Percentiles rank a stretch among this genome's conserved stretches.
phyloP scores from a whole-genome alignment of 2,797 vertebrate species.

The Semotilus atromaculatus region DNA sequence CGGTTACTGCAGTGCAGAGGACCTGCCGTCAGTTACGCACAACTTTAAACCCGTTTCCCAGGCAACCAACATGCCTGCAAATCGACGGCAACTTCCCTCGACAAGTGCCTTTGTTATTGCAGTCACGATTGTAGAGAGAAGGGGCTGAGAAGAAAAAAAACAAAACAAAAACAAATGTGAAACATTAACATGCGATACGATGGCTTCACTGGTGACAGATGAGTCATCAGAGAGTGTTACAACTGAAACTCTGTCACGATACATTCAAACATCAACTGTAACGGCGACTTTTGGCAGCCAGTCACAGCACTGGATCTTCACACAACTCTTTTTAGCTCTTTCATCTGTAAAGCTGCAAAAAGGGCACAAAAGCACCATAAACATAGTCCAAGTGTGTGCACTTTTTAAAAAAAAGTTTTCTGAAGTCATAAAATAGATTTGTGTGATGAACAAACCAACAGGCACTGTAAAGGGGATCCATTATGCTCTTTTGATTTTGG shows the following conservation, averaged over 20 bases:
- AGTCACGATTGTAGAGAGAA: constrained; percentile 76
- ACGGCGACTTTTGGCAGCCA: background rate
- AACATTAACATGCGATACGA: constrained; percentile 42
- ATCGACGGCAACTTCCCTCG: constrained; percentile 79
- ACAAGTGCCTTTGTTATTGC: constrained; percentile 81
- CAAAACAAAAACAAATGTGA: constrained; percentile 31
- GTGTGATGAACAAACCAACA: background rate
- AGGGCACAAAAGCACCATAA: background rate
- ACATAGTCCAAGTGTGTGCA: background rate
- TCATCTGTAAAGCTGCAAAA: background rate
- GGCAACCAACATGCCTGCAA: constrained; percentile 84
- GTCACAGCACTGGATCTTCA: background rate
- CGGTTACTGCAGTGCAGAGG: constrained; percentile 83
- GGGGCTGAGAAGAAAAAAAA: constrained; percentile 55
- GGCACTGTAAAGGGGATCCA: background rate
- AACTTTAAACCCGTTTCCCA: constrained; percentile 82
- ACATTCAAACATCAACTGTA: constrained; percentile 16
- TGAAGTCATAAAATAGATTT: background rate
- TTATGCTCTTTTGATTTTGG: background rate
- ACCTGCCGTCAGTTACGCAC: constrained; percentile 73
- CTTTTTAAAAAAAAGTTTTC: background rate
- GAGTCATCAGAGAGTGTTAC: constrained; percentile 35
- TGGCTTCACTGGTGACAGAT: constrained; percentile 27
- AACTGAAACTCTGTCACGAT: constrained; percentile 32
- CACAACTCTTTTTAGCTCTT: background rate